Evolutionary conservation across 2,797 vertebrate species (phyloP).

Genomic region (Peromyscus eremicus): DNA sequence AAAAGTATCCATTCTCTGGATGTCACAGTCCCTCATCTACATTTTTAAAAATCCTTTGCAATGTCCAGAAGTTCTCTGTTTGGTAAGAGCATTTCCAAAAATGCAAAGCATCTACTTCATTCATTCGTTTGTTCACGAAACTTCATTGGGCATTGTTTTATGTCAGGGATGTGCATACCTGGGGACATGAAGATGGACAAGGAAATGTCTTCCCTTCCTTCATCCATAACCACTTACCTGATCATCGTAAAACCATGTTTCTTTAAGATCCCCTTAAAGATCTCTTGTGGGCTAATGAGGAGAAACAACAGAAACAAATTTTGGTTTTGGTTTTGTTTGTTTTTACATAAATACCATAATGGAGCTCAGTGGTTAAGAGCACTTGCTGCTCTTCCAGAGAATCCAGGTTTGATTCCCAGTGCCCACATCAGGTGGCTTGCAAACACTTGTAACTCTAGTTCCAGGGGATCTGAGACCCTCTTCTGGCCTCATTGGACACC

Average conservation of each 20-base stretch:
- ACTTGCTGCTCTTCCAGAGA: not conserved
- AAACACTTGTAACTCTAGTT: not conserved
- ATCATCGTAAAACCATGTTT: not conserved
- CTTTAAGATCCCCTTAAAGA: not conserved
- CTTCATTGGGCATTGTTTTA: not conserved
- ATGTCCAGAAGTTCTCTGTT: not conserved
- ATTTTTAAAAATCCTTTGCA: not conserved
- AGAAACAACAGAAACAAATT: not conserved
- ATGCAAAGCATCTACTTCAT: not conserved
- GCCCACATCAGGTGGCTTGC: too few relatives aligned
- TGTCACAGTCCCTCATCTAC: not conserved
- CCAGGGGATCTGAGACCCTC: not conserved
- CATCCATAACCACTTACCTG: not conserved
- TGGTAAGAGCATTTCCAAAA: not conserved
- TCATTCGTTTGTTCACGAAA: not conserved
- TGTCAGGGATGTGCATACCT: not conserved
- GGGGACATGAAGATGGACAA: not conserved
- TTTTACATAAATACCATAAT: not conserved
- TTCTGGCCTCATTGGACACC: not conserved
- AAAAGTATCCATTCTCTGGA: not conserved
- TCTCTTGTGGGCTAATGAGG: not conserved
- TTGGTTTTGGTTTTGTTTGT: not conserved
- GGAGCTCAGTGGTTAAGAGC: not conserved
- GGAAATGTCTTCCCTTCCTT: not conserved
- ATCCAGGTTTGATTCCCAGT: not conserved